Percentiles rank a stretch among this genome's conserved stretches.
Conservation (phyloP, 2,888 invertebrate species). For the Acrocyrtus sp. region DNA sequence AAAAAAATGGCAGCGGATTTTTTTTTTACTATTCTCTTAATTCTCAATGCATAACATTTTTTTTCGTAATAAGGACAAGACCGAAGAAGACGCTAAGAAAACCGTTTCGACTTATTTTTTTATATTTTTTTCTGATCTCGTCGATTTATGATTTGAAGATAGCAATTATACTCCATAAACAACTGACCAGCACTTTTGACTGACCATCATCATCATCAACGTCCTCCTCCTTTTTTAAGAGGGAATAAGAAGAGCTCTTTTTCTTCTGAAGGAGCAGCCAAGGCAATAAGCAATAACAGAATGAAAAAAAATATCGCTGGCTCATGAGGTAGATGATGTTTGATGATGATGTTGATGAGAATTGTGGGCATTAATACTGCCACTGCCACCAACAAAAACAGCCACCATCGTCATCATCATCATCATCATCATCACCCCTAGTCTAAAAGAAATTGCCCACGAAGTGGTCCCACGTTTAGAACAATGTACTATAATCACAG, state of each 20-base stretch:
- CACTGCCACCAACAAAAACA: constrained; percentile 4
- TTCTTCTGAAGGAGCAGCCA: too few relatives aligned
- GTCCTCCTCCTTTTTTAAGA: too few relatives aligned
- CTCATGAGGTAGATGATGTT: too few relatives aligned
- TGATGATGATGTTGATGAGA: too few relatives aligned
- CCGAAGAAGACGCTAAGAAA: too few relatives aligned
- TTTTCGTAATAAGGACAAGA: not conserved
- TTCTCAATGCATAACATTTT: not conserved
- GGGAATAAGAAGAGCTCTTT: too few relatives aligned
- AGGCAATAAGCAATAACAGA: too few relatives aligned
- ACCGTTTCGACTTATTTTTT: constrained; percentile 10
- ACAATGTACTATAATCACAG: constrained; percentile 48
- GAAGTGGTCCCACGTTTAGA: constrained; percentile 47
- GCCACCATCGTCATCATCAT: not conserved
- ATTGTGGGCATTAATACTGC: too few relatives aligned
- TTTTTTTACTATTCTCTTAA: too few relatives aligned
- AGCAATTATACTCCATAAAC: constrained; percentile 51
- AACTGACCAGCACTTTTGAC: constrained; percentile 27
- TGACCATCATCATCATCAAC: constrained; percentile 1
- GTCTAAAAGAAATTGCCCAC: constrained; percentile 44
- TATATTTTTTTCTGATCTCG: constrained; percentile 26
- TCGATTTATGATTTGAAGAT: constrained; percentile 51
- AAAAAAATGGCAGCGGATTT: too few relatives aligned
- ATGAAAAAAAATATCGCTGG: too few relatives aligned
- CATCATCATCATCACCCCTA: not conserved